Base-by-base conservation (phyloP, 2,113 vertebrate genomes). In the Mirza zaza region DNA sequence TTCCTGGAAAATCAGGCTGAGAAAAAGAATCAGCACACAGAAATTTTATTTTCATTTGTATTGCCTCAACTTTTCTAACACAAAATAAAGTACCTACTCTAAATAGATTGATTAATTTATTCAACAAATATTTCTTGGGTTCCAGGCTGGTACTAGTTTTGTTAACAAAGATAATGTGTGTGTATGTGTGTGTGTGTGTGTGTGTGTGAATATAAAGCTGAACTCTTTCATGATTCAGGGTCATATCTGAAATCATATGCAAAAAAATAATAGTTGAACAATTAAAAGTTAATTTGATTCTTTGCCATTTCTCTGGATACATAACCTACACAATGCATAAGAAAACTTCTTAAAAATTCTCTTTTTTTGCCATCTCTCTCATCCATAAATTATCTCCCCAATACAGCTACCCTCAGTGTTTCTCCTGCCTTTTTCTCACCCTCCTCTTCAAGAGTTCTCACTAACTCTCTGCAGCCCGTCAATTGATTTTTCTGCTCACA, bases 401-500 rank as follows among this genome's bases (percentile, higher is more conserved):
- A 13, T 86, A 20, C 25, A 89, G 57, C n/a, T 61, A 17, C 5
- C 21, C 17, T 0, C 52, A 55, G 7, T 86, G 50, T 73, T 87
- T 76, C 9, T 73, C 68, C 23, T 71, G 21, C 29, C 15, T 76
- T 83, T 85, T 70, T n/a, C 52, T 88, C 71, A 45, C 4, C 15
- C 7, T 96, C 65, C 18, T 57, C 25, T 84, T 20, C 11, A 70
- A 90, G 10, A 91, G 14, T 13, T 71, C 10, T 84, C 20, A 45
- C 7, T 81, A 90, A 63, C 32, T 12, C 15, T 82, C 65, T 55
- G 20, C 12, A 87, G 42, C 27, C 52, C 32, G 34, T 57, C 67
- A 92, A 10, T 68, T 96, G 55, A 76, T 55, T 81, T 86, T 94
- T 77, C 86, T 93, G 52, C 45, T 97, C 12, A 45, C 55, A 65